Conservation (phyloP, 2,113 vertebrate genomes). For the Ciconia stormi region DNA sequence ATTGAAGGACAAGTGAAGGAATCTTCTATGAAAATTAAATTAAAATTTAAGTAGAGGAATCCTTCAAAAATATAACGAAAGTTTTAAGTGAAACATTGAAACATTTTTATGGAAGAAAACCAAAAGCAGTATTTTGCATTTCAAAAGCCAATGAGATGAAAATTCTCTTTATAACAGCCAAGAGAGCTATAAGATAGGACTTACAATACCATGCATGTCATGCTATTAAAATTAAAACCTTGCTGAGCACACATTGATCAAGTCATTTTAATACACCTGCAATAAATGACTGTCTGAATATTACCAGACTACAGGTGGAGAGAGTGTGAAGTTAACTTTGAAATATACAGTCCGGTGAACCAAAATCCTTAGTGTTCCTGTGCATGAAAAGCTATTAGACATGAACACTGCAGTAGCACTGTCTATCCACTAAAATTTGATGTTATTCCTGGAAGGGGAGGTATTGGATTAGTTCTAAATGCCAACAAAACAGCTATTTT, state of each 20-base stretch:
- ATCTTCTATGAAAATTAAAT: background rate
- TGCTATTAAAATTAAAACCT: background rate
- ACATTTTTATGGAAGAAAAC: background rate
- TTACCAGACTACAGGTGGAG: background rate
- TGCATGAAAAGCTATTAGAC: background rate
- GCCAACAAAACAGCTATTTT: background rate
- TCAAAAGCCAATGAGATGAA: conserved; percentile 11
- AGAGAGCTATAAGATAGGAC: background rate
- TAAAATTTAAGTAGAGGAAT: background rate
- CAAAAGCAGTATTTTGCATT: background rate
- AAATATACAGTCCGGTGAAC: background rate
- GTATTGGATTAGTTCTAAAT: background rate
- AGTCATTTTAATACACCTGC: background rate
- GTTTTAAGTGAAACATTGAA: background rate
- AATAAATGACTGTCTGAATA: background rate
- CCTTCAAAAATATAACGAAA: background rate
- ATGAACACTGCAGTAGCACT: background rate
- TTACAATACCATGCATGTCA: background rate
- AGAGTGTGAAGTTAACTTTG: background rate
- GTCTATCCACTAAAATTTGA: background rate
- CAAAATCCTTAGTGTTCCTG: background rate
- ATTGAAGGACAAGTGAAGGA: background rate
- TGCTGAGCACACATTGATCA: background rate
- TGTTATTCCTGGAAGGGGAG: background rate
- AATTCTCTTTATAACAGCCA: background rate